Evolutionary conservation across 2,113 vertebrate species (phyloP).

Genomic region (Seriola rivoliana): DNA sequence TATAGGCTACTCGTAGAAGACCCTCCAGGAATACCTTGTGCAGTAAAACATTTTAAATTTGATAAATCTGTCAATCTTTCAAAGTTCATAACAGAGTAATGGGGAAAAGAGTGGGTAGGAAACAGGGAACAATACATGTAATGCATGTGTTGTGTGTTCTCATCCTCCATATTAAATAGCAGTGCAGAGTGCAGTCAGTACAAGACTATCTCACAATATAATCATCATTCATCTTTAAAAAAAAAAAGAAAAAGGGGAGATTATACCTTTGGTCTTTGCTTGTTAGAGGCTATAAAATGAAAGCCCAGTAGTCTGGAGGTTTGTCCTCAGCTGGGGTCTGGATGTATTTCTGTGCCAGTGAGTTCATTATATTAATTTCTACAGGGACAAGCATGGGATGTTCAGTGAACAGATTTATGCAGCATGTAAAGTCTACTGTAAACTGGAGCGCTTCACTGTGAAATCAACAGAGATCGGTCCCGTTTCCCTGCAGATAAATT

Average conservation of each 20-base stretch:
- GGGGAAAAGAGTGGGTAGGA: neutral
- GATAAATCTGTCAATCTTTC: neutral
- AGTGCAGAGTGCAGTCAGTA: neutral
- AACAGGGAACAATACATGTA: neutral
- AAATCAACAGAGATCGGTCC: neutral
- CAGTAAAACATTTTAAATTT: neutral
- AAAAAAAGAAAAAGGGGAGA: no score
- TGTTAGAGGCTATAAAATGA: neutral
- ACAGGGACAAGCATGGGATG: neutral
- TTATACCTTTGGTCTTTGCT: no score
- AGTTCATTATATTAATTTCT: constrained; percentile 7
- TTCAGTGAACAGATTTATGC: neutral
- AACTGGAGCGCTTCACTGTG: neutral
- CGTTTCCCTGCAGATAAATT: neutral
- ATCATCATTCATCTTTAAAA: neutral
- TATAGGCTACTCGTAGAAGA: neutral
- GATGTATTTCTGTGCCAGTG: constrained; percentile 1
- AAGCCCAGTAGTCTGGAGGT: neutral
- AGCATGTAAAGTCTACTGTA: neutral
- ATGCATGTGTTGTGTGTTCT: neutral
- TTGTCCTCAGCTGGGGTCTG: neutral
- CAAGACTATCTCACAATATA: neutral
- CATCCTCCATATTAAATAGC: neutral
- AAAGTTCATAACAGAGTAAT: neutral
- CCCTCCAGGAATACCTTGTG: neutral